Percentiles rank a stretch among this genome's conserved stretches.
Conservation (phyloP, 2,113 vertebrate species). For the Lampris incognitus region DNA sequence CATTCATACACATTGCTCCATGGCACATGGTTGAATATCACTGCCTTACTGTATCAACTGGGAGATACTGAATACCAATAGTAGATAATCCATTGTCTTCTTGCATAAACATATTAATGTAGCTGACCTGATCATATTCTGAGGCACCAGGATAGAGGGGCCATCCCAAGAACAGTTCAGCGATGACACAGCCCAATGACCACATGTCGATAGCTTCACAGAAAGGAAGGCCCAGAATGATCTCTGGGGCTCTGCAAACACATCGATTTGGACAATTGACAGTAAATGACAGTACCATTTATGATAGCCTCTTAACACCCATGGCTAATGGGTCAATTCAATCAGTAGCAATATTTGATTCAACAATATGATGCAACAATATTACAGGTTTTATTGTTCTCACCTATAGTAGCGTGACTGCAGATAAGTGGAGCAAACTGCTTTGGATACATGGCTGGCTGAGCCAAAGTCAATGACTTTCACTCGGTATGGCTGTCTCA, state of each 20-base stretch:
- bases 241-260: slow-evolving; percentile 91
- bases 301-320: too few species aligned
- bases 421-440: slow-evolving; percentile 96
- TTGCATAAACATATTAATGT: slow-evolving; percentile 12
- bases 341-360: not conserved
- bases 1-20: too few species aligned
- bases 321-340: too few species aligned
- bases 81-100: not conserved
- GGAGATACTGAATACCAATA: too few species aligned
- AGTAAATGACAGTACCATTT: not conserved
- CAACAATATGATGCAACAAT: not conserved
- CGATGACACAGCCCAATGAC: slow-evolving; percentile 97
- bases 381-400: slow-evolving; percentile 18
- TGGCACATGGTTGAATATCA: too few species aligned
- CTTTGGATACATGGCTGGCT: slow-evolving; percentile 97
- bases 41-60: too few species aligned
- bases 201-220: slow-evolving; percentile 99
- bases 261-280: not conserved
- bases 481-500: slow-evolving; percentile 94
- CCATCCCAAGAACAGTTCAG: slow-evolving; percentile 97
- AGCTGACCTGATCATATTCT: slow-evolving; percentile 96
- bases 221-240: slow-evolving; percentile 95
- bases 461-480: slow-evolving; percentile 99
- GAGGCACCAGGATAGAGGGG: slow-evolving; percentile 97
- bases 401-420: slow-evolving; percentile 98